A percentile compares a stretch with the other conserved stretches of the same genome.
These are phyloP conservation scores for Brachylomia viminalis DNA, from an alignment of 2,888 invertebrate genomes.

Conservation along the genomic window DNA sequence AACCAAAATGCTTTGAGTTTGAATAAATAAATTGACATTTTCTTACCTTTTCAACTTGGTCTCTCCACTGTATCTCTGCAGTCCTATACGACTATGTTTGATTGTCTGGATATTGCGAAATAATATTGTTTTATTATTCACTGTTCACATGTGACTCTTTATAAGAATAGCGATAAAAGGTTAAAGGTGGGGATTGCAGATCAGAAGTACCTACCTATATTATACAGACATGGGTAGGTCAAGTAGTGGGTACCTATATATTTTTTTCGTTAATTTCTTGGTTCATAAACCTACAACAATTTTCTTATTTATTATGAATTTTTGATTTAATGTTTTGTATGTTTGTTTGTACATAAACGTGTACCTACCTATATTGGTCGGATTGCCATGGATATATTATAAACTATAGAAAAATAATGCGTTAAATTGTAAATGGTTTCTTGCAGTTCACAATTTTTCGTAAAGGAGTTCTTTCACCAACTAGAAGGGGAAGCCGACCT, in stretches of 20 bases:
- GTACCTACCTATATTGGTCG: too few species aligned
- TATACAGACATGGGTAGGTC: background rate
- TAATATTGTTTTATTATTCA: background rate
- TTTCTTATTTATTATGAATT: too few species aligned
- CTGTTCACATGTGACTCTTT: constrained; percentile 4
- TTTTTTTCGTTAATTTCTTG: background rate
- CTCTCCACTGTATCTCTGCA: background rate
- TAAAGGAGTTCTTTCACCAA: too few species aligned
- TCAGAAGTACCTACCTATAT: background rate
- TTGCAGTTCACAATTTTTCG: too few species aligned
- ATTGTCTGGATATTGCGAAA: background rate
- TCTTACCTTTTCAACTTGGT: background rate
- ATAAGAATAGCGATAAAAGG: constrained; percentile 18
- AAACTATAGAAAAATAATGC: too few species aligned
- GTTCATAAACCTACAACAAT: too few species aligned
- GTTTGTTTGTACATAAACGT: too few species aligned
- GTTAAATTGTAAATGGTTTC: too few species aligned
- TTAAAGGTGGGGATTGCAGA: constrained; percentile 12
- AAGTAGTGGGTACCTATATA: background rate
- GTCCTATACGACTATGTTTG: background rate
- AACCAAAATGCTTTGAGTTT: too few species aligned
- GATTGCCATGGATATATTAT: too few species aligned
- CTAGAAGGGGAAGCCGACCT: too few species aligned
- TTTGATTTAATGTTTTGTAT: too few species aligned
- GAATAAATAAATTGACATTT: background rate